A percentile compares a stretch with the other conserved stretches of the same genome.
Evolutionary conservation across 2,888 invertebrate genomes (phyloP).

Genomic region (Xestia ashworthii): DNA sequence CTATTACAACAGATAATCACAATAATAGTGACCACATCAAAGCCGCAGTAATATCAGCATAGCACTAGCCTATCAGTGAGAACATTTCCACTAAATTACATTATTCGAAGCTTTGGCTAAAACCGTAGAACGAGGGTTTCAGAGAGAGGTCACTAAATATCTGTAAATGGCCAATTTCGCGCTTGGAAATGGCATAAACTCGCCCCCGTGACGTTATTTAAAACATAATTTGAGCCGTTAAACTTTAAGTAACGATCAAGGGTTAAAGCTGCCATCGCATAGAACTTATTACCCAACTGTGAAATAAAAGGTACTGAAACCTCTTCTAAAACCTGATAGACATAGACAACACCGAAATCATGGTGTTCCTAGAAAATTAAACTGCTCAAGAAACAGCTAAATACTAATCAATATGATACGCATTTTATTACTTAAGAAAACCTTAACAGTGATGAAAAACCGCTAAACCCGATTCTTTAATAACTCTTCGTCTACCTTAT

Average conservation of each 20-base stretch:
- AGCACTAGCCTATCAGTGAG: neutral
- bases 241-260: slow-evolving; percentile 2
- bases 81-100: slow-evolving; percentile 14
- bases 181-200: slow-evolving; percentile 12
- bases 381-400: neutral
- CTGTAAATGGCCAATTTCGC: slow-evolving; percentile 14
- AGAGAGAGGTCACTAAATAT: slow-evolving; percentile 25
- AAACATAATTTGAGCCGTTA: slow-evolving; percentile 14
- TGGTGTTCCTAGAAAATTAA: neutral
- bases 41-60: neutral
- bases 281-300: neutral
- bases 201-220: slow-evolving; percentile 9
- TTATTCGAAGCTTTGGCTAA: neutral
- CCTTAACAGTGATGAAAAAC: neutral
- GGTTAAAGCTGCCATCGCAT: neutral
- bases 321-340: neutral
- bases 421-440: slow-evolving; percentile 8
- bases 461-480: slow-evolving; percentile 46
- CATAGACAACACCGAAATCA: neutral
- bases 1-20: slow-evolving; percentile 25
- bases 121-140: neutral
- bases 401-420: neutral
- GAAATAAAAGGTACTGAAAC: neutral
- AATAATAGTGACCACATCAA: neutral
- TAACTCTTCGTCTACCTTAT: slow-evolving; percentile 17